A percentile compares a stretch with the other conserved stretches of the same genome.
Conservation (phyloP, 2,113 vertebrate species). For the Nothobranchius kuhntae region DNA sequence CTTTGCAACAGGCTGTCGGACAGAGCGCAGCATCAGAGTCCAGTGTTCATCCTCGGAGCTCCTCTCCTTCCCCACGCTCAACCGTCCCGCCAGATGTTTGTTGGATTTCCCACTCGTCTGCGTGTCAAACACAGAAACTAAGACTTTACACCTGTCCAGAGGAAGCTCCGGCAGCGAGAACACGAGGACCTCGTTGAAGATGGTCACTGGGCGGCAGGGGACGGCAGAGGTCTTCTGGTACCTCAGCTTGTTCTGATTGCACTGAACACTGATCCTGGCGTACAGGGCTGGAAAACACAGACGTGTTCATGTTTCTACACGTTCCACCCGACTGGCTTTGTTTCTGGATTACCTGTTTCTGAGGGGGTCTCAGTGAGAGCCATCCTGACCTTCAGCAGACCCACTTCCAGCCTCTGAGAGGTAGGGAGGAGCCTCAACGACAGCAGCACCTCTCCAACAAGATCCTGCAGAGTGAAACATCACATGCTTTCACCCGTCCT, state of each 20-base stretch:
- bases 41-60: constrained; percentile 71
- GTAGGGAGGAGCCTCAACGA: constrained; percentile 80
- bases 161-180: constrained; percentile 75
- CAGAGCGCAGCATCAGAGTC: constrained; percentile 75
- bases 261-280: constrained; percentile 73
- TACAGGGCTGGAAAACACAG: constrained; percentile 67
- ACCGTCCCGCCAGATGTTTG: constrained; percentile 75
- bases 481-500: no score
- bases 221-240: constrained; percentile 76
- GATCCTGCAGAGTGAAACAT: constrained; percentile 59
- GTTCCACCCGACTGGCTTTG: background rate
- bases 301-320: background rate
- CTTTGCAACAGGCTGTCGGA: constrained; percentile 79
- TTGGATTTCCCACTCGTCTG: constrained; percentile 33
- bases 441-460: constrained; percentile 78
- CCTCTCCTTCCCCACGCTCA: constrained; percentile 68
- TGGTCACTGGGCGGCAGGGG: constrained; percentile 56
- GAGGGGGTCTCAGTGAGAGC: constrained; percentile 26
- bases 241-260: constrained; percentile 74
- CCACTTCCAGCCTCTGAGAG: constrained; percentile 80
- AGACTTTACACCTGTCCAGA: constrained; percentile 68
- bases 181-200: constrained; percentile 80
- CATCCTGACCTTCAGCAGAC: constrained; percentile 76
- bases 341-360: constrained; percentile 41
- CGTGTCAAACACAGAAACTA: constrained; percentile 74